Evolutionary conservation across 2,113 vertebrate genomes (phyloP).

Genomic region (Anolis carolinensis): DNA sequence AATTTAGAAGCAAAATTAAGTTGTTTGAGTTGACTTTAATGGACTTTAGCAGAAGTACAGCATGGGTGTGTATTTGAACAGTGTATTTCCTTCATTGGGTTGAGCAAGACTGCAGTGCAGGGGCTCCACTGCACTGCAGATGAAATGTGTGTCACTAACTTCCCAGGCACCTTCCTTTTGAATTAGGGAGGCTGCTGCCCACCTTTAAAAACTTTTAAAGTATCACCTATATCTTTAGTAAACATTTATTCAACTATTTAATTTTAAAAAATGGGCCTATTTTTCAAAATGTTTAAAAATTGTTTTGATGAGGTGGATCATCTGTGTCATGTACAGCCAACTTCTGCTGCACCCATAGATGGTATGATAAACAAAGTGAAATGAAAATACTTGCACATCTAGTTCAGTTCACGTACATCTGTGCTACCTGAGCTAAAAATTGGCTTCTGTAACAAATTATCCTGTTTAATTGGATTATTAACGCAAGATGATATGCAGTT

Average conservation of each 20-base stretch:
- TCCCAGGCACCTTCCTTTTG: too few species aligned
- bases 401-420: background rate
- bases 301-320: background rate
- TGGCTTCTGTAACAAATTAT: background rate
- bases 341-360: background rate
- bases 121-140: background rate
- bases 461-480: background rate
- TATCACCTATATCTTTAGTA: background rate
- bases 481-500: background rate
- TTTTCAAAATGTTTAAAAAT: background rate
- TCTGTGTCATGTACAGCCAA: background rate
- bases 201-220: background rate
- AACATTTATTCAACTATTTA: background rate
- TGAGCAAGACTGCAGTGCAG: background rate
- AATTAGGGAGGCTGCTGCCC: background rate
- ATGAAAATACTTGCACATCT: background rate
- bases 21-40: background rate
- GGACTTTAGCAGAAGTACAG: background rate
- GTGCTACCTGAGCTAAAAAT: background rate
- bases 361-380: background rate
- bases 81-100: background rate
- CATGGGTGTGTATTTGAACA: background rate
- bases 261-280: background rate
- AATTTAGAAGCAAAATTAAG: conserved; percentile 25
- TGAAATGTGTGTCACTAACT: background rate